These are phyloP conservation scores for Dyspetes luteomarginatus DNA, from an alignment of 2,888 invertebrate species.

Conservation along the genomic window DNA sequence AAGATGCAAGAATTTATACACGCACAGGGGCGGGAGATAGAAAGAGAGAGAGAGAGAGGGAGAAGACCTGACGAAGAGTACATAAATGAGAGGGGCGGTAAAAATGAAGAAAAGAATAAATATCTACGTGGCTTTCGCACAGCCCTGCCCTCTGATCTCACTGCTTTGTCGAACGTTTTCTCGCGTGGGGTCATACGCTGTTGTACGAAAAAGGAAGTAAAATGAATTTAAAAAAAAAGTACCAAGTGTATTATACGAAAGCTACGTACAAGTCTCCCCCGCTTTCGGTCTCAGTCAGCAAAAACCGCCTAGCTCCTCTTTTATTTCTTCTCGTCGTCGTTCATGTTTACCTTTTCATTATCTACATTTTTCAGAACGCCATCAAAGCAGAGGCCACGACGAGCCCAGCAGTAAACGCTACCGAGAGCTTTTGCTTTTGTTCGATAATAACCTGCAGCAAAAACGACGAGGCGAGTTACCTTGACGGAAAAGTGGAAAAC, in stretches of 20 bases:
- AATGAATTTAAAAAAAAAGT: slow-evolving; percentile 41
- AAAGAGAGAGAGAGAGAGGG: slow-evolving; percentile 24
- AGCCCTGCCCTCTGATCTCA: slow-evolving; percentile 59
- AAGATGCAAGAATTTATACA: not conserved
- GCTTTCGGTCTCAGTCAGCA: slow-evolving; percentile 14
- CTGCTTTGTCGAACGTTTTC: slow-evolving; percentile 44
- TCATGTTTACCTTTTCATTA: slow-evolving; percentile 63
- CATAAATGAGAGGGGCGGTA: slow-evolving; percentile 34
- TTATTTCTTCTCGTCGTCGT: slow-evolving; percentile 35
- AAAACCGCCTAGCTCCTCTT: slow-evolving; percentile 10
- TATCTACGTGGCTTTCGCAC: slow-evolving; percentile 50
- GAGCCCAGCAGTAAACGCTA: slow-evolving; percentile 21
- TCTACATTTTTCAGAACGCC: slow-evolving; percentile 59
- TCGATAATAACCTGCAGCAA: slow-evolving; percentile 63
- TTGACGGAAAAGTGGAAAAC: slow-evolving; percentile 32
- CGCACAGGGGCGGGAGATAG: not conserved
- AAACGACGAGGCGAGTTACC: slow-evolving; percentile 31
- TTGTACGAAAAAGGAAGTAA: too few species aligned
- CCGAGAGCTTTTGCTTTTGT: slow-evolving; percentile 53
- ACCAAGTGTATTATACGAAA: slow-evolving; percentile 24
- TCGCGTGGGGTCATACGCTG: slow-evolving; percentile 15
- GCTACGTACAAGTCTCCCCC: slow-evolving; percentile 36
- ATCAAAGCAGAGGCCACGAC: slow-evolving; percentile 34
- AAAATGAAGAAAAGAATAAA: slow-evolving; percentile 40
- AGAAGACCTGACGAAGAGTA: slow-evolving; percentile 46